Evolutionary conservation across 2,797 vertebrate genomes (phyloP).

Genomic region (Clamator glandarius): DNA sequence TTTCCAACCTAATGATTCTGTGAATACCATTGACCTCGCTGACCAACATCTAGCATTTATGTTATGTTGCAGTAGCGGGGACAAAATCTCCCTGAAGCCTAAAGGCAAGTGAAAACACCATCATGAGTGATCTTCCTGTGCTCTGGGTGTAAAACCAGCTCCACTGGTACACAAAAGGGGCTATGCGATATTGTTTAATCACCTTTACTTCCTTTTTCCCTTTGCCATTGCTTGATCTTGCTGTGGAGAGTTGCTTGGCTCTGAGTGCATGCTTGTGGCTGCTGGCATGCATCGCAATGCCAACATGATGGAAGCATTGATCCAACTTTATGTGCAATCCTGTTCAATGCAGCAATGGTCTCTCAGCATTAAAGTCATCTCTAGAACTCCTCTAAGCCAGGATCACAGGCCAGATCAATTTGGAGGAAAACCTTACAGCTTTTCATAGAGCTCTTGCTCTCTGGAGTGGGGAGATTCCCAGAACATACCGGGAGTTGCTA

Average conservation of each 20-base stretch:
- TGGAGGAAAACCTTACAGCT: background rate
- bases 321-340: background rate
- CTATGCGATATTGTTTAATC: too few species aligned
- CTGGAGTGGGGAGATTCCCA: background rate
- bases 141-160: background rate
- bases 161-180: fast-evolving
- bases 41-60: background rate
- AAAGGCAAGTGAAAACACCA: background rate
- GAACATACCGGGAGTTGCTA: background rate
- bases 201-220: background rate
- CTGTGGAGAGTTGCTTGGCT: background rate
- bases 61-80: background rate
- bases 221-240: background rate
- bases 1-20: too few species aligned
- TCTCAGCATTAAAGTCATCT: background rate
- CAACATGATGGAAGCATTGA: background rate
- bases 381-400: background rate
- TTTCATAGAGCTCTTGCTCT: background rate
- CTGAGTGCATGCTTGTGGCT: fast-evolving
- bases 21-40: fast-evolving
- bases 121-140: background rate
- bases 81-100: background rate
- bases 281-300: fast-evolving
- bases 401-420: background rate
- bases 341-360: background rate